Base-by-base conservation (phyloP, 2,113 vertebrate genomes). In the Bos javanicus region DNA sequence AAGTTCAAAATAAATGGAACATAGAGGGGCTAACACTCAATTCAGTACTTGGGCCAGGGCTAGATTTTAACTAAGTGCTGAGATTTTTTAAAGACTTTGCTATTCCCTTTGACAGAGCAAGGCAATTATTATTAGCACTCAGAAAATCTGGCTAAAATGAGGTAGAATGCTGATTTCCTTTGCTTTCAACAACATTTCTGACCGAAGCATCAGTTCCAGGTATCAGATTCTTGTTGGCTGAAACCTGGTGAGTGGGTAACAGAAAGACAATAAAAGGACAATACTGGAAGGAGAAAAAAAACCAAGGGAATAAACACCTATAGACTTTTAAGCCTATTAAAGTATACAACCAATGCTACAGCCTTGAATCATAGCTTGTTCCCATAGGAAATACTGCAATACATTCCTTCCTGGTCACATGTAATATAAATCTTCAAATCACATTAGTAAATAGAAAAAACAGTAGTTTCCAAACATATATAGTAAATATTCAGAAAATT, bases 331-430 rank as follows among this genome's bases (percentile, higher is more conserved):
- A 94, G 50, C 30, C 91, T 90, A 93, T 91, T 95, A 91, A 95
- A 91, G 62, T 87, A 87, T 59, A 93, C 2, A 95, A 67, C 19
- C 82, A 95, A 82, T 90, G 48, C 23, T 43, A 90, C 30, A 28
- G 36, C 39, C 67, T 91, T 96, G 16, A 98, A 96, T 87, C 28
- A 85, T 94, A 94, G 59, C 46, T 96, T 95, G 6, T 76, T 94
- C 39, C 43, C 25, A 54, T 21, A 30, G 11, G 10, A 84, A 93
- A 48, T 26, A 76, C 36, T 76, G 39, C 71, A 76, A 76, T 26
- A 71, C 12, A 91, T 67, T 96, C 74, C 36, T 88, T 91, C 57
- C 74, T 90, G 7, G 59, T 25, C 46, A 84, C 36, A 80, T 93
- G 36, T 48, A 71, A 94, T 48, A n/a, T 83, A 94, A 21, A 86